Percentiles rank a stretch among this genome's conserved stretches.
Conservation (phyloP, 2,888 invertebrate genomes). For the Tiphia femorata region DNA sequence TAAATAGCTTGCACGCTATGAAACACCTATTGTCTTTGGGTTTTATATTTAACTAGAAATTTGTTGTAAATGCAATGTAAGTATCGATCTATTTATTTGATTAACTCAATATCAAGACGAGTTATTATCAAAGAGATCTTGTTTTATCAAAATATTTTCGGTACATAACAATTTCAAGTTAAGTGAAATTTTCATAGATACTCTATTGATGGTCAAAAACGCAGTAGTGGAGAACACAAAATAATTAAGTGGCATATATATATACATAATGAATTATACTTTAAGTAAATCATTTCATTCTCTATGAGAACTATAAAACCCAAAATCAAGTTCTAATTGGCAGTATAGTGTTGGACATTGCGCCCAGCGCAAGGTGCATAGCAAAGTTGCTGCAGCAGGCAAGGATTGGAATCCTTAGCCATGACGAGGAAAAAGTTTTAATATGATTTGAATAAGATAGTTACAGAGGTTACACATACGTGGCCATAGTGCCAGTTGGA, state of each 20-base stretch:
- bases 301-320: conserved; percentile 55
- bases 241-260: not conserved
- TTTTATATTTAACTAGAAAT: conserved; percentile 54
- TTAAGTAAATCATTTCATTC: conserved; percentile 3
- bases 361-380: conserved; percentile 66
- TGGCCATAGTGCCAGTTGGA: conserved; percentile 74
- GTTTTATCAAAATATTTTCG: no score
- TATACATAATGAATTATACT: no score
- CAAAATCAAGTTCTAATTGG: conserved; percentile 63
- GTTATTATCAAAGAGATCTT: no score
- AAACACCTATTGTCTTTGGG: conserved; percentile 58
- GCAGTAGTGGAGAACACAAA: no score
- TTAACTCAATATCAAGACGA: no score
- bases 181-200: no score
- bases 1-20: conserved; percentile 60
- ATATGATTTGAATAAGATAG: conserved; percentile 42
- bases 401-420: conserved; percentile 46
- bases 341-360: conserved; percentile 67
- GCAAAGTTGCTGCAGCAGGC: conserved; percentile 59
- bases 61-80: no score
- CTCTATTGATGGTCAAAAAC: no score
- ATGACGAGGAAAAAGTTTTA: conserved; percentile 33
- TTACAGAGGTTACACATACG: conserved; percentile 73
- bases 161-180: no score
- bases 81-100: no score